Evolutionary conservation across 1,140 invertebrate genomes (phyloP).

Genomic region (Drosophila mojavensis): DNA sequence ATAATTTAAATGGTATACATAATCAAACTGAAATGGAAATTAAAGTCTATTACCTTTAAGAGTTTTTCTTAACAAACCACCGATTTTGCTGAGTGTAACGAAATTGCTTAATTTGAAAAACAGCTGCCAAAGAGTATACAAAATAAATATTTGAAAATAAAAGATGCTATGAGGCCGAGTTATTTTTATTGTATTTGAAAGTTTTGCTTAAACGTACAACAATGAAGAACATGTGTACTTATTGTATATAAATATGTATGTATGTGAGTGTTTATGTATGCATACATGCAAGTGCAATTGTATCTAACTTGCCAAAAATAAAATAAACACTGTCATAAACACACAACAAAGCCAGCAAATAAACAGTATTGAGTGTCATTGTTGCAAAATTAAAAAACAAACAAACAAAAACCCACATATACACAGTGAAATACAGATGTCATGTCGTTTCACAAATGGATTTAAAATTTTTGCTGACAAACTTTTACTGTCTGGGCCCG

Average conservation of each 20-base stretch:
- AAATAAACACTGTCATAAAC: constrained; percentile 33
- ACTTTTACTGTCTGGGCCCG: constrained; percentile 59
- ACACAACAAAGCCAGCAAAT: constrained; percentile 33
- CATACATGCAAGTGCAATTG: background rate
- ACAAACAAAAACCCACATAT: constrained; percentile 24
- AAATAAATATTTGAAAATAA: constrained; percentile 3
- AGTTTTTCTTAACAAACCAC: background rate
- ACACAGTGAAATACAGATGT: constrained; percentile 18
- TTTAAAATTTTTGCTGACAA: constrained; percentile 55
- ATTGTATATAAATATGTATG: background rate
- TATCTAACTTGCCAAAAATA: constrained; percentile 5
- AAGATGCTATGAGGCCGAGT: background rate
- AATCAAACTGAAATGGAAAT: background rate
- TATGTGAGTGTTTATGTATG: background rate
- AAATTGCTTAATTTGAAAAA: constrained; percentile 2
- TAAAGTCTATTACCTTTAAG: background rate
- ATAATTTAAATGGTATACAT: background rate
- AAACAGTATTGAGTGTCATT: constrained; percentile 35
- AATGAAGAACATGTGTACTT: background rate
- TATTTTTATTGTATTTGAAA: constrained; percentile 32
- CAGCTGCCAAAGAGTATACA: constrained; percentile 1
- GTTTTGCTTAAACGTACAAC: constrained; percentile 20
- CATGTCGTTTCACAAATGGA: constrained; percentile 62
- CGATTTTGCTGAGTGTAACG: constrained; percentile 11
- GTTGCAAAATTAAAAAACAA: constrained; percentile 26